Evolutionary conservation across 2,113 vertebrate species (phyloP).

Genomic region (Tringa solitaria): DNA sequence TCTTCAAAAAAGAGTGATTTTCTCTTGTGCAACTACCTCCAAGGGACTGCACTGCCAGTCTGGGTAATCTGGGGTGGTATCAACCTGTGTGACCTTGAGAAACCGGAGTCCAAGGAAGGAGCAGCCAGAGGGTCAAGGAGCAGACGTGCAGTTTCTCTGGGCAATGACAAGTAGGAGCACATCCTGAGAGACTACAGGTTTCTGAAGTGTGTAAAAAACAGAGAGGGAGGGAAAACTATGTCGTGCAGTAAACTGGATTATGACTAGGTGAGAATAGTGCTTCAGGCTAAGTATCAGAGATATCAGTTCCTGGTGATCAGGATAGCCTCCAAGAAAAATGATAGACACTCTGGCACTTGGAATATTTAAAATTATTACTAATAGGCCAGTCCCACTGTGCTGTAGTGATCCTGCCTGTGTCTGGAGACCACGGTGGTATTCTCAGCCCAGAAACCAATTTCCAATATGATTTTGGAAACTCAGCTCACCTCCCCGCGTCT

Average conservation of each 20-base stretch:
- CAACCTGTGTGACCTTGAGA: not conserved
- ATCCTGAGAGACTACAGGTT: not conserved
- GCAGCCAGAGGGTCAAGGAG: not conserved
- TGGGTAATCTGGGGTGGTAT: not conserved
- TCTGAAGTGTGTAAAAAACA: not conserved
- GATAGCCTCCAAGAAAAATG: not conserved
- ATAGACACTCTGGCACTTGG: not conserved
- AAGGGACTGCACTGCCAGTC: not conserved
- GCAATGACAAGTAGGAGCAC: not conserved
- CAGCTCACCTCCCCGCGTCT: not conserved
- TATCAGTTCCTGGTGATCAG: not conserved
- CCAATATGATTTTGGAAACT: not conserved
- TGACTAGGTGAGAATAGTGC: not conserved
- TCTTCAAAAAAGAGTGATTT: not conserved
- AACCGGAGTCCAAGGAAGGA: not conserved
- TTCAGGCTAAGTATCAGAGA: not conserved
- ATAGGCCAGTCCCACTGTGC: rapidly evolving
- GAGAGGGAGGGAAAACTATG: not conserved
- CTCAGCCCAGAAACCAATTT: not conserved
- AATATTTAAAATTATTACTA: not conserved
- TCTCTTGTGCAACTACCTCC: not conserved
- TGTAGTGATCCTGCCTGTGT: not conserved
- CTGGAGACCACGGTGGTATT: not conserved
- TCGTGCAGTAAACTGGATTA: not conserved
- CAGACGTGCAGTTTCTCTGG: not conserved